Conservation (phyloP, 1,140 invertebrate genomes). For the Saccostrea echinata region DNA sequence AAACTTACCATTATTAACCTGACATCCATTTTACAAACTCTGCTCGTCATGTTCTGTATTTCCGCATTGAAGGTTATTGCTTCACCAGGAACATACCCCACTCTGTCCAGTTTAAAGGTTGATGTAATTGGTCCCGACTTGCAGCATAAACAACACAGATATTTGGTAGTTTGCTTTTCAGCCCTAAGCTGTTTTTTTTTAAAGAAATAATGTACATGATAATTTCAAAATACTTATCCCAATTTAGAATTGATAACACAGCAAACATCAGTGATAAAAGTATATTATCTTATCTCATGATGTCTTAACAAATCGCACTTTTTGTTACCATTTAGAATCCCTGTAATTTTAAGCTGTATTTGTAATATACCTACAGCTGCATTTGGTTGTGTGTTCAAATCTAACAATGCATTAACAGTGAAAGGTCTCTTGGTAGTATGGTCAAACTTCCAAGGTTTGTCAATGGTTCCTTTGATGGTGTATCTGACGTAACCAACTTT, state of each 20-base stretch:
- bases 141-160: slow-evolving; percentile 72
- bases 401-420: slow-evolving; percentile 71
- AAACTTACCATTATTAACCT: slow-evolving; percentile 57
- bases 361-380: slow-evolving; percentile 57
- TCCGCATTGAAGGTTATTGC: slow-evolving; percentile 62
- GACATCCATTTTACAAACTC: slow-evolving; percentile 45
- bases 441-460: slow-evolving; percentile 77
- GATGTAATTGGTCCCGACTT: slow-evolving; percentile 68
- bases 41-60: slow-evolving; percentile 61
- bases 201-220: neutral
- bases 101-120: slow-evolving; percentile 59
- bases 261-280: too few species aligned
- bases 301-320: too few species aligned
- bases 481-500: too few species aligned
- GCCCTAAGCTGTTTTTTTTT: neutral
- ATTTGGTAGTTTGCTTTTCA: slow-evolving; percentile 5
- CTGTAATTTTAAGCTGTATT: too few species aligned
- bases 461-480: too few species aligned
- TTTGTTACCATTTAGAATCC: too few species aligned
- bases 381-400: slow-evolving; percentile 67
- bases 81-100: slow-evolving; percentile 70
- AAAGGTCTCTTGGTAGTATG: slow-evolving; percentile 69
- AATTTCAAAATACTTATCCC: neutral
- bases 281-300: too few species aligned
- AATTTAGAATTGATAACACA: neutral